Percentiles rank a stretch among this genome's conserved stretches.
These are phyloP conservation scores for Synanceia verrucosa DNA, from an alignment of 2,797 vertebrate species.

Conservation along the genomic window DNA sequence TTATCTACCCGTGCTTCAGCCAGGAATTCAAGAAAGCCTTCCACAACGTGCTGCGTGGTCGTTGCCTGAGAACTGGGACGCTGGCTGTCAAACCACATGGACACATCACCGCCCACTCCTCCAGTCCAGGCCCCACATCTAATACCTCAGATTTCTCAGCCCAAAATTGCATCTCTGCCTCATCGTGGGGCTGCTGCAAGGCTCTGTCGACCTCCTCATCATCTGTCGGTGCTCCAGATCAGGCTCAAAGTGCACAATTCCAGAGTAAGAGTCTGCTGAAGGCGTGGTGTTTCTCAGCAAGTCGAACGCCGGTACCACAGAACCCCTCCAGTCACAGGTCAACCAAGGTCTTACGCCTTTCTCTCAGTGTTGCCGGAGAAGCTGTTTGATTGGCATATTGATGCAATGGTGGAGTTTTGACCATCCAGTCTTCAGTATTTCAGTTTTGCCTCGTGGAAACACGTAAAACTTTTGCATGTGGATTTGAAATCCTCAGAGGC, in stretches of 20 bases:
- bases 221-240: not conserved
- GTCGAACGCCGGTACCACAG: slow-evolving; percentile 30
- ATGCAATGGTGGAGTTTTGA: not conserved
- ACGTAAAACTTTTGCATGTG: slow-evolving; percentile 9
- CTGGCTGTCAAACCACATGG: slow-evolving; percentile 59
- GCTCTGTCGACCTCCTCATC: slow-evolving; percentile 36
- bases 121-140: not conserved
- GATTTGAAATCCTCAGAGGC: slow-evolving; percentile 17
- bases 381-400: slow-evolving; percentile 76
- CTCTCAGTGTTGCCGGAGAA: slow-evolving; percentile 83
- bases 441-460: slow-evolving; percentile 5
- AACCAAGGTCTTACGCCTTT: slow-evolving; percentile 84
- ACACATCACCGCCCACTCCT: slow-evolving; percentile 52
- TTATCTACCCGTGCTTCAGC: slow-evolving; percentile 97
- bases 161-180: not conserved
- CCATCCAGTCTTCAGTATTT: not conserved
- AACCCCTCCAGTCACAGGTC: slow-evolving; percentile 29
- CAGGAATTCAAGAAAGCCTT: slow-evolving; percentile 97
- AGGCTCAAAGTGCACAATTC: slow-evolving; percentile 61
- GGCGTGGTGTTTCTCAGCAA: slow-evolving; percentile 85
- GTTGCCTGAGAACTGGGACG: slow-evolving; percentile 80
- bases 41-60: slow-evolving; percentile 87
- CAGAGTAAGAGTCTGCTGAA: slow-evolving; percentile 87
- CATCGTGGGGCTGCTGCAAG: slow-evolving; percentile 52
- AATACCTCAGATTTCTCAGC: slow-evolving; percentile 49